phyloP scores from a whole-genome alignment of 2,797 vertebrate genomes.

The Rhinophrynus dorsalis region DNA sequence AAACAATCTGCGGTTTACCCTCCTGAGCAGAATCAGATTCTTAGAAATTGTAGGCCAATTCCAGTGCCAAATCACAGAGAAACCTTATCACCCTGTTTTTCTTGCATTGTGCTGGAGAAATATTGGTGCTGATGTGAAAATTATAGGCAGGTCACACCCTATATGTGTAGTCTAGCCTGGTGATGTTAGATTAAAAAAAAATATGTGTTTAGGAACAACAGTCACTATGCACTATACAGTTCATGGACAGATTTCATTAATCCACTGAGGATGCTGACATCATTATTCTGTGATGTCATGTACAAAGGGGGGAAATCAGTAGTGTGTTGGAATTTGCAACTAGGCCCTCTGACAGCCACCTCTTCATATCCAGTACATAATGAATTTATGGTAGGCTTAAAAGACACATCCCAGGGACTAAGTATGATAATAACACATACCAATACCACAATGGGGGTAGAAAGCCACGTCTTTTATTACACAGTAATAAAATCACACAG shows the following conservation, averaged over 20 bases:
- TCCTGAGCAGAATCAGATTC: conserved; percentile 66
- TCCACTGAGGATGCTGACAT: neutral
- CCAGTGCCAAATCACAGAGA: conserved; percentile 39
- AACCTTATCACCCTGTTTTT: conserved; percentile 49
- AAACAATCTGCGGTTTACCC: conserved; percentile 66
- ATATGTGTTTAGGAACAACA: neutral
- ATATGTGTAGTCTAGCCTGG: conserved; percentile 20
- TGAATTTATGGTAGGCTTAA: no score
- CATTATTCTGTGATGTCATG: neutral
- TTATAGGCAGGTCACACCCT: conserved; percentile 34
- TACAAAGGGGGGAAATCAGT: no score
- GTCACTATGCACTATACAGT: neutral
- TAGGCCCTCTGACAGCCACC: no score
- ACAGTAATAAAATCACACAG: no score
- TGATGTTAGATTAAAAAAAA: neutral
- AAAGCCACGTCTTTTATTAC: no score
- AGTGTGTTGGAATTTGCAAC: no score
- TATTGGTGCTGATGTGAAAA: conserved; percentile 51
- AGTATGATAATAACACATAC: no score
- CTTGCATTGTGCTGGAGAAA: conserved; percentile 41
- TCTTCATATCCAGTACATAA: no score
- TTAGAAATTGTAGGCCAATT: conserved; percentile 57
- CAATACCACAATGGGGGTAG: no score
- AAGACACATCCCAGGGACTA: no score
- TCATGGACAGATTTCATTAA: neutral